A percentile compares a stretch with the other conserved stretches of the same genome.
Evolutionary conservation across 2,888 invertebrate species (phyloP).

Genomic region (Polyploca ridens): DNA sequence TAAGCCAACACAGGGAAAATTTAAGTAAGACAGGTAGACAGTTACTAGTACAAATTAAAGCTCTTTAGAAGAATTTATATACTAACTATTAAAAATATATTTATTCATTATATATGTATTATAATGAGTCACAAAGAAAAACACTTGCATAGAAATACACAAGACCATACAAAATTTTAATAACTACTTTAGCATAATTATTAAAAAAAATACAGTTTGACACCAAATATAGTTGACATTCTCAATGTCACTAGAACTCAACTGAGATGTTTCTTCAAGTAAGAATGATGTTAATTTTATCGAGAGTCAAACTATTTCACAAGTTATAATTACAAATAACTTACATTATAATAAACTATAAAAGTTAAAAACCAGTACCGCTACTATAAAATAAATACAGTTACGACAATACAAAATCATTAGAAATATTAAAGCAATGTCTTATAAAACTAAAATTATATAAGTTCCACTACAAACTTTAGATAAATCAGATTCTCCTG

Average conservation of each 20-base stretch:
- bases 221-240: not conserved
- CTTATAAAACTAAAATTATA: slow-evolving; percentile 6
- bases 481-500: not conserved
- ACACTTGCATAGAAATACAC: not conserved
- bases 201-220: not conserved
- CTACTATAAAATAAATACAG: slow-evolving; percentile 3
- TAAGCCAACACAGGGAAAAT: not conserved
- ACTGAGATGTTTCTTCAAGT: not conserved
- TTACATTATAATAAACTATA: slow-evolving; percentile 1
- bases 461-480: not conserved
- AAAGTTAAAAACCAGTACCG: slow-evolving; percentile 6
- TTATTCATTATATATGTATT: not conserved
- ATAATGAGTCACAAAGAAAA: not conserved
- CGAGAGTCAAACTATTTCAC: not conserved
- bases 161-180: not conserved
- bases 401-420: not conserved
- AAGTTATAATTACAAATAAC: not conserved
- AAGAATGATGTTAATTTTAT: not conserved
- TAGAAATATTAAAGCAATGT: slow-evolving; percentile 13
- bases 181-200: not conserved
- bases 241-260: not conserved
- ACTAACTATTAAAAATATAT: not conserved
- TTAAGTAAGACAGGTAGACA: not conserved
- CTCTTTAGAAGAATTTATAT: not conserved
- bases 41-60: not conserved